phyloP scores from a whole-genome alignment of 2,888 invertebrate genomes.

The Argyra leucocephala region DNA sequence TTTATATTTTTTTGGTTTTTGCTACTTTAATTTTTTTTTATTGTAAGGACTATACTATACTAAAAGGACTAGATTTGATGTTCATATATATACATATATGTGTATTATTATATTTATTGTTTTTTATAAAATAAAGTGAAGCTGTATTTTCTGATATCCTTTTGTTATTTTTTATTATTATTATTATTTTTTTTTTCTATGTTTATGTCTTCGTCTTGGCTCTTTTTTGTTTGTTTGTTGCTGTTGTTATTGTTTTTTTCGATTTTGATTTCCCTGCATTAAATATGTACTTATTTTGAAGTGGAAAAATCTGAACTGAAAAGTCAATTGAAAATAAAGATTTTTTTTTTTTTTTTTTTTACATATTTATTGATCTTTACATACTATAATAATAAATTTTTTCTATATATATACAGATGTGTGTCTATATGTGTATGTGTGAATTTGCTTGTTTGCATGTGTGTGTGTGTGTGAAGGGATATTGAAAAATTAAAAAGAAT shows the following conservation, averaged over 20 bases:
- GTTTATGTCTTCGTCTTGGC: neutral
- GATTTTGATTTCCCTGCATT: neutral
- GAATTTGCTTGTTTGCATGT: too few relatives aligned
- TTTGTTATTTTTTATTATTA: neutral
- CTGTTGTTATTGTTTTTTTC: neutral
- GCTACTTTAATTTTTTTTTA: neutral
- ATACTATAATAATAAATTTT: neutral
- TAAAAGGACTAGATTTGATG: conserved; percentile 1
- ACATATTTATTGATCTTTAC: neutral
- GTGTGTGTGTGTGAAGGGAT: neutral
- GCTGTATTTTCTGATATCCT: neutral
- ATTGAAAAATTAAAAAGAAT: neutral
- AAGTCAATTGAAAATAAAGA: conserved; percentile 6
- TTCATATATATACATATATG: neutral
- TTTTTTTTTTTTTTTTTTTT: neutral
- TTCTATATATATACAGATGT: too few relatives aligned
- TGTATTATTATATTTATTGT: neutral
- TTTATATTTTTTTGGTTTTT: neutral
- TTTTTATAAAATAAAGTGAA: neutral
- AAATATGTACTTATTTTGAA: conserved; percentile 6
- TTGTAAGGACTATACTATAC: neutral
- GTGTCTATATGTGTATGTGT: neutral
- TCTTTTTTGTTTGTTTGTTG: neutral
- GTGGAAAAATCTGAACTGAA: conserved; percentile 6
- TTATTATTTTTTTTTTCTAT: neutral